phyloP scores from a whole-genome alignment of 2,888 invertebrate species.

The Hirtodrosophila duncani region DNA sequence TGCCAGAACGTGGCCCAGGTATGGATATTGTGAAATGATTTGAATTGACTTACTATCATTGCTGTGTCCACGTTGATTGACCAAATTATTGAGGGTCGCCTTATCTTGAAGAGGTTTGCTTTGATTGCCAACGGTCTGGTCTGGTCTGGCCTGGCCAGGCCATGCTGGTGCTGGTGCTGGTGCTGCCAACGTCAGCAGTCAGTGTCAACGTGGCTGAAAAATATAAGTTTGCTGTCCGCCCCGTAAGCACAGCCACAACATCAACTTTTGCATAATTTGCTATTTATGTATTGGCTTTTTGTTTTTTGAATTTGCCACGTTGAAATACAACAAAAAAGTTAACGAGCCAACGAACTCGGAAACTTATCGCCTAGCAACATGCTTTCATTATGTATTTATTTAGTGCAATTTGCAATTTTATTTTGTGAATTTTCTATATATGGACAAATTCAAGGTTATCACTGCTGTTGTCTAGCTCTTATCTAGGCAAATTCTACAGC shows the following conservation, averaged over 20 bases:
- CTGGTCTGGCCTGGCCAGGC: neutral
- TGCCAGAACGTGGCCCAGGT: conserved; percentile 79
- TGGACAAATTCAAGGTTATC: conserved; percentile 51
- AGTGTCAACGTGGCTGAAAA: conserved; percentile 54
- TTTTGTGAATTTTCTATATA: neutral
- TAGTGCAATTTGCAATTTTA: conserved; percentile 2
- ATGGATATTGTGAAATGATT: conserved; percentile 22
- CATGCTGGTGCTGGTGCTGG: conserved; percentile 11
- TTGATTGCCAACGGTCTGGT: conserved; percentile 13
- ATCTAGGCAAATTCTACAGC: neutral
- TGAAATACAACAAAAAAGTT: neutral
- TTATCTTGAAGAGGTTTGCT: conserved; percentile 28
- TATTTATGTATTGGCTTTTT: conserved; percentile 19
- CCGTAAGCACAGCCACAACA: conserved; percentile 11
- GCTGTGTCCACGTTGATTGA: conserved; percentile 23
- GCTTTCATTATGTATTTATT: too few species aligned
- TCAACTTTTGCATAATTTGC: conserved; percentile 27
- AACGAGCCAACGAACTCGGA: conserved; percentile 39
- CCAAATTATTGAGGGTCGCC: conserved; percentile 2
- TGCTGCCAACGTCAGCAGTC: conserved; percentile 56
- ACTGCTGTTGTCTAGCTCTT: conserved; percentile 22
- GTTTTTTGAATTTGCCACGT: conserved; percentile 42
- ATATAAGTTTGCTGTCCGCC: conserved; percentile 22
- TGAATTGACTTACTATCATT: conserved; percentile 18
- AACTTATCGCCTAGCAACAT: too few species aligned